A percentile compares a stretch with the other conserved stretches of the same genome.
Evolutionary conservation across 2,113 vertebrate genomes (phyloP).

Genomic region (Calyptomena viridis): DNA sequence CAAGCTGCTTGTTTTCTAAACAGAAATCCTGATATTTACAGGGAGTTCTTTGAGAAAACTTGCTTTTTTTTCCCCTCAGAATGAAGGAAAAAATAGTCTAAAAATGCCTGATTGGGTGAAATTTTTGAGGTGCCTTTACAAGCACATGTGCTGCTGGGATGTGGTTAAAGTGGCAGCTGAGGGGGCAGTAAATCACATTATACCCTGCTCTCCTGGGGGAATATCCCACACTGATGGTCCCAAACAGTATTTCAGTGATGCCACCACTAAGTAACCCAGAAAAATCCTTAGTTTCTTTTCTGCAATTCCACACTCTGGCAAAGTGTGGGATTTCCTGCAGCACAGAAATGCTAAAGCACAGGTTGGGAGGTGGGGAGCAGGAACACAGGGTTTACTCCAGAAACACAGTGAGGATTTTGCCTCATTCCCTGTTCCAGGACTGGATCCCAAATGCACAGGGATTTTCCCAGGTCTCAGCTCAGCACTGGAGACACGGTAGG

Average conservation of each 20-base stretch:
- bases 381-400: rapidly evolving
- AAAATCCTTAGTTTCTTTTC: rapidly evolving
- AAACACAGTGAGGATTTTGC: background rate
- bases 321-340: background rate
- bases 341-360: no score
- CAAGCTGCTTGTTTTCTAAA: background rate
- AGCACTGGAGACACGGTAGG: rapidly evolving
- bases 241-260: rapidly evolving
- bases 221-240: rapidly evolving
- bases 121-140: background rate
- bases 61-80: background rate
- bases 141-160: background rate
- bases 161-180: background rate
- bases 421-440: background rate
- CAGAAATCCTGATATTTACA: background rate
- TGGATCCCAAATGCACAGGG: rapidly evolving
- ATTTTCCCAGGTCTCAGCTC: background rate
- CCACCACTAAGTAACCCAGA: rapidly evolving
- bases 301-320: rapidly evolving
- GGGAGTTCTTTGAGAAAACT: background rate
- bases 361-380: background rate
- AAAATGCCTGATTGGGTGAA: background rate
- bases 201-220: background rate
- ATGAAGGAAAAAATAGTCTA: background rate
- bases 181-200: rapidly evolving